phyloP scores from a whole-genome alignment of 1,140 invertebrate species.

The Zaprionus ghesquierei region DNA sequence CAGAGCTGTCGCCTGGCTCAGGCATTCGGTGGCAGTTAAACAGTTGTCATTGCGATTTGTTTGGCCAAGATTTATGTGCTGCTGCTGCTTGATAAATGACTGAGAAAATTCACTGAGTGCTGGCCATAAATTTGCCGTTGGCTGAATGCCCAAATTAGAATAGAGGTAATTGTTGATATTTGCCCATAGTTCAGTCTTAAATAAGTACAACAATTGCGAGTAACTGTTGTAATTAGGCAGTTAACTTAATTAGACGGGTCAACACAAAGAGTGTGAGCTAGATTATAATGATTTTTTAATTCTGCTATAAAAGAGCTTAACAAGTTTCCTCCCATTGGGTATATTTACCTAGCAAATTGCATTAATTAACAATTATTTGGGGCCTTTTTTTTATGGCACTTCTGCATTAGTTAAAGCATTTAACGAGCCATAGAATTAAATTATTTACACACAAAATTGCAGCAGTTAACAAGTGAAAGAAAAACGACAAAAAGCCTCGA shows the following conservation, averaged over 20 bases:
- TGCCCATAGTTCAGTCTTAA: conserved; percentile 4
- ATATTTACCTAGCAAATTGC: background rate
- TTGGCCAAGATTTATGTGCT: conserved; percentile 67
- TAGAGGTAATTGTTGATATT: conserved; percentile 37
- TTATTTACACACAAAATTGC: background rate
- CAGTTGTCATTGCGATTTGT: conserved; percentile 67
- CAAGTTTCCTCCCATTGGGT: background rate
- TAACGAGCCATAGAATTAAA: background rate
- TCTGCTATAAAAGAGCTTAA: background rate
- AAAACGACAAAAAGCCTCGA: background rate
- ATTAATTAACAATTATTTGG: background rate
- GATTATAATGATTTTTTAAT: background rate
- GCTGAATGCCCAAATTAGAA: conserved; percentile 42
- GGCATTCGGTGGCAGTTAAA: conserved; percentile 29
- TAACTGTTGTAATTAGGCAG: conserved; percentile 4
- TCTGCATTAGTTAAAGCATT: background rate
- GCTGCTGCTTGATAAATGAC: conserved; percentile 67
- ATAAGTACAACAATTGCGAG: conserved; percentile 1
- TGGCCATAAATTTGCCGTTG: conserved; percentile 72
- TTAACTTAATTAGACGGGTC: background rate
- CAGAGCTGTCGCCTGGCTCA: conserved; percentile 9
- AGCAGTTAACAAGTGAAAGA: background rate
- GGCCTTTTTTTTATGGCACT: background rate
- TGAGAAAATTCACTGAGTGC: conserved; percentile 55
- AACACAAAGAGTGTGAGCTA: background rate